These are phyloP conservation scores for Atopsyche davidsoni DNA, from an alignment of 1,140 invertebrate species.

Conservation along the genomic window DNA sequence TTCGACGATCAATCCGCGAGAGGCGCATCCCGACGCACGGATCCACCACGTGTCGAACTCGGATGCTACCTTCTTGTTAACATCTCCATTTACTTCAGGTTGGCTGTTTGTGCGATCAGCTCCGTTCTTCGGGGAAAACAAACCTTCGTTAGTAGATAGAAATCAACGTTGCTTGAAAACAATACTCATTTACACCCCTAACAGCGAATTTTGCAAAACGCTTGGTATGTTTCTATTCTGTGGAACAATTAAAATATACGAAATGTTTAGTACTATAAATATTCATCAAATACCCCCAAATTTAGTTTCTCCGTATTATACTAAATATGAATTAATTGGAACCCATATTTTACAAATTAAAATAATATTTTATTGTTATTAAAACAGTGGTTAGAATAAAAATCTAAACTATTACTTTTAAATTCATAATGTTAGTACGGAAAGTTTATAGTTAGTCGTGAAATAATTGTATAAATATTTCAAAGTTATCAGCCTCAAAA, in stretches of 20 bases:
- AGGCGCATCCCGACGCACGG: not conserved
- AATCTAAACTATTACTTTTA: too few relatives aligned
- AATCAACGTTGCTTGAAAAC: constrained; percentile 3
- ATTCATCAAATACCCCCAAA: too few relatives aligned
- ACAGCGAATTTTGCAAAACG: not conserved
- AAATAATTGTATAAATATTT: too few relatives aligned
- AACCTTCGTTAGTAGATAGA: constrained; percentile 8
- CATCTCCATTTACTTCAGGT: constrained; percentile 24
- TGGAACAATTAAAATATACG: not conserved
- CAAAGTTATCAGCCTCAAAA: too few relatives aligned
- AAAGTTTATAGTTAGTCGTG: too few relatives aligned
- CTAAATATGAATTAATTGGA: not conserved
- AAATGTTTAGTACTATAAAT: constrained; percentile 1
- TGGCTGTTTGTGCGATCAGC: constrained; percentile 19
- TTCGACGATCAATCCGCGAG: not conserved
- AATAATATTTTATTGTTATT: too few relatives aligned
- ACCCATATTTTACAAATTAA: too few relatives aligned
- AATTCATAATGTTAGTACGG: too few relatives aligned
- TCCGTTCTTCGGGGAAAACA: constrained; percentile 14
- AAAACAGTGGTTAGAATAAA: too few relatives aligned
- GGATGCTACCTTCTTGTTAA: constrained; percentile 22
- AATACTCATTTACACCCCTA: not conserved
- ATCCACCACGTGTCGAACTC: constrained; percentile 21
- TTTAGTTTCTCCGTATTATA: too few relatives aligned
- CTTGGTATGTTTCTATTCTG: not conserved